Percentiles rank a stretch among this genome's conserved stretches.
Conservation (phyloP, 2,113 vertebrate species). For the Epinephelus fuscoguttatus region DNA sequence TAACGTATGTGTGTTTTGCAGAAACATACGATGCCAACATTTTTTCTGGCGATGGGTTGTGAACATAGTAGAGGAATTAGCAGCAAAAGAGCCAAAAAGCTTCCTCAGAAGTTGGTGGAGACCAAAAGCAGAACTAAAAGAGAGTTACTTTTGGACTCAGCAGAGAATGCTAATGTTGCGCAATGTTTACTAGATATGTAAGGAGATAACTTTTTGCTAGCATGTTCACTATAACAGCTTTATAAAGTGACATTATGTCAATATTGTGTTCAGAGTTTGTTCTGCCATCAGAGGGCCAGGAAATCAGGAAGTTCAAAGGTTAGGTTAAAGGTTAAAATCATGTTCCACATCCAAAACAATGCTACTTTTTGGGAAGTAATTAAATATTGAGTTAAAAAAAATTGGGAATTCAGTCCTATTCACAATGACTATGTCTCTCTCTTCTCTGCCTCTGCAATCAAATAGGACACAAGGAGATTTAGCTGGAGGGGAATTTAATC, state of each 20-base stretch:
- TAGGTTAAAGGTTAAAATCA: not conserved
- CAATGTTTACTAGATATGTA: no score
- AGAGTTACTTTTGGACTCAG: not conserved
- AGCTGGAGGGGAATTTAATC: constrained; percentile 61
- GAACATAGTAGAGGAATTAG: no score
- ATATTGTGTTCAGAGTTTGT: not conserved
- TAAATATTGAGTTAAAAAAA: not conserved
- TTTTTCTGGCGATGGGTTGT: no score
- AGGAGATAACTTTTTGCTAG: not conserved
- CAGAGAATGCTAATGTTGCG: not conserved
- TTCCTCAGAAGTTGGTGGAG: no score
- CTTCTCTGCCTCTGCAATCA: constrained; percentile 43
- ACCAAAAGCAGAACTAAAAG: no score
- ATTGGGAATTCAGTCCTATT: not conserved
- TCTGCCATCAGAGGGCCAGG: not conserved
- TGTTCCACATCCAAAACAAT: not conserved
- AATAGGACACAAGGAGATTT: constrained; percentile 60
- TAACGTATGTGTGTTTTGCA: no score
- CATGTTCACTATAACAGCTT: not conserved
- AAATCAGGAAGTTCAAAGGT: not conserved
- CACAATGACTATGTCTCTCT: constrained; percentile 35
- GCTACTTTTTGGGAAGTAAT: not conserved
- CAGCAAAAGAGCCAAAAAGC: no score
- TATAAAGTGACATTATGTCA: not conserved
- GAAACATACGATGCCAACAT: no score